Base-by-base conservation (phyloP, 2,888 invertebrate genomes). In the Zhuqinia jingwanae region DNA sequence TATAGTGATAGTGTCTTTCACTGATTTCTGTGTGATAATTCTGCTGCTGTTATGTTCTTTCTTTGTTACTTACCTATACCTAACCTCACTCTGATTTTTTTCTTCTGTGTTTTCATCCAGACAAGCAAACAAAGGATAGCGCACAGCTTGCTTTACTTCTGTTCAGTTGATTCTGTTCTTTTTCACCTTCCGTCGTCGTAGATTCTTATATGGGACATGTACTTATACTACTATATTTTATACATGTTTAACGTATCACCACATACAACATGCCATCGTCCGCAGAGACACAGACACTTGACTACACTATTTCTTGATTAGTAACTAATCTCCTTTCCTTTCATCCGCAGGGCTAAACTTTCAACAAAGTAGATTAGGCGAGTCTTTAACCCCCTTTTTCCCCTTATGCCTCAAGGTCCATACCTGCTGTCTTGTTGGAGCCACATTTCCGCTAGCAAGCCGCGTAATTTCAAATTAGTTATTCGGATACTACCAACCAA, bases 301-400 rank as follows among this genome's bases (percentile, higher is more conserved):
- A 78, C 82, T 87, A 68, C 87, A 87, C 70, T 87, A 87, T 87
- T 87, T 87, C 87, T 87, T 87, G 87, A 87, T 87, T 87, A 87
- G 78, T 87, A 82, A 87, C 87, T 87, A 87, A 87, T 87, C 87
- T 87, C 82, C 82, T 78, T 86, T 77, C 86, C 81, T 87, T 87
- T 82, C 82, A 73, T 78, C 70, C 70, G 76, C 68, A 82, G 82
- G 78, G 77, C 87, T 77, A 86, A 86, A 86, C 65, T 82, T 87
- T 82, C 87, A 60, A 77, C 81, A 87, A 87, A 87, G 87, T 87
- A 87, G 87, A 82, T 87, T 82, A 87, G 78, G 78, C 87, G 45
- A 68, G 82, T 73, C 77, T 87, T 60, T 87, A 77, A 85, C 65
- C 58, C n/a, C 36, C 76, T 68, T 70, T 47, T 27, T 60, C 10